Conservation (phyloP, 2,888 invertebrate species). For the Chymomyza amoena region DNA sequence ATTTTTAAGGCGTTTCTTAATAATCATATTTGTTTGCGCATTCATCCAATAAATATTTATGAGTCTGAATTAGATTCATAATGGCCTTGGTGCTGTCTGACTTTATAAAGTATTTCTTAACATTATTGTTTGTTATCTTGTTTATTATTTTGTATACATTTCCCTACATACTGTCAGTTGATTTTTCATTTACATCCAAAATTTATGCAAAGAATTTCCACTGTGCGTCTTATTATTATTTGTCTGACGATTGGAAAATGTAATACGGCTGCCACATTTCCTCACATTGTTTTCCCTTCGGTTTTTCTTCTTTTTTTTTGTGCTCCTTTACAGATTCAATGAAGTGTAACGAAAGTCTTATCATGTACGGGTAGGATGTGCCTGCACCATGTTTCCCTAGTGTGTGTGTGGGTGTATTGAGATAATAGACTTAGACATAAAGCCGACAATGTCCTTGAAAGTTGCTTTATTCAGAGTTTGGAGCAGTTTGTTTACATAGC, state of each 20-base stretch:
- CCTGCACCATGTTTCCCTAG: not conserved
- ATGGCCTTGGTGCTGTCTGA: slow-evolving; percentile 17
- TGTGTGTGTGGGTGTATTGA: slow-evolving; percentile 11
- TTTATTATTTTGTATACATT: slow-evolving; percentile 47
- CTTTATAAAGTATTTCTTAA: slow-evolving; percentile 31
- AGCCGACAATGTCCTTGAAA: slow-evolving; percentile 40
- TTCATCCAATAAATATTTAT: slow-evolving; percentile 48
- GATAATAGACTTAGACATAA: slow-evolving; percentile 41
- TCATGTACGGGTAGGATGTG: not conserved
- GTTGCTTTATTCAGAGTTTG: slow-evolving; percentile 12
- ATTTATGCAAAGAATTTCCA: slow-evolving; percentile 37
- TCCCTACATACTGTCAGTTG: slow-evolving; percentile 18
- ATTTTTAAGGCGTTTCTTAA: not conserved
- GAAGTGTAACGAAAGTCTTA: slow-evolving; percentile 44
- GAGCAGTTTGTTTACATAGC: slow-evolving; percentile 17
- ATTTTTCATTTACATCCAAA: slow-evolving; percentile 53
- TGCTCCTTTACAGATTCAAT: slow-evolving; percentile 42
- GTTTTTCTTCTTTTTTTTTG: slow-evolving; percentile 15
- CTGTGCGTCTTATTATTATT: not conserved
- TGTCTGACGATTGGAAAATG: not conserved
- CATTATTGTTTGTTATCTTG: slow-evolving; percentile 58
- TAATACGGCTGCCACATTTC: not conserved
- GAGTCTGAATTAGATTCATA: slow-evolving; percentile 21
- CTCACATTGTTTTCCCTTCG: not conserved
- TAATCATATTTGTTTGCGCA: not conserved